phyloP scores from a whole-genome alignment of 2,113 vertebrate genomes.

The Brachionichthys hirsutus region DNA sequence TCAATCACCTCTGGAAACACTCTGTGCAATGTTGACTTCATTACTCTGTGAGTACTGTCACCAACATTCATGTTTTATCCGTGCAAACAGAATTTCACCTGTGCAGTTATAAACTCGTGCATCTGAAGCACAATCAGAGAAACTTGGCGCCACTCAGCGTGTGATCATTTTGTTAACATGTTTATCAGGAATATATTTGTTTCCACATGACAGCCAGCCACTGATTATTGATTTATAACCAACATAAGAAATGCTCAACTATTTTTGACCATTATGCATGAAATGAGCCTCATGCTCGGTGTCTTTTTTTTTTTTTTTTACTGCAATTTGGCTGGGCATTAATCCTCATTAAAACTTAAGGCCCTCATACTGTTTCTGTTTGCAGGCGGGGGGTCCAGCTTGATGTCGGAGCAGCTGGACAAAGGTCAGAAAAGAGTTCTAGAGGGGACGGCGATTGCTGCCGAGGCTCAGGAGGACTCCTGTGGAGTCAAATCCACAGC shows the following conservation, averaged over 20 bases:
- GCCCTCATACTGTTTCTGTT: conserved; percentile 12
- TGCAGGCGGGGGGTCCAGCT: conserved; percentile 28
- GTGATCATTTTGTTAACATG: too few species aligned
- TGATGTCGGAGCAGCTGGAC: conserved; percentile 11
- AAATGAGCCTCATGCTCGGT: not conserved
- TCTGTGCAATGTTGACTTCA: conserved; percentile 47
- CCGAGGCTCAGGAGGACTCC: conserved; percentile 35
- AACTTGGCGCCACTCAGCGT: too few species aligned
- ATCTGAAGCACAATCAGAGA: too few species aligned
- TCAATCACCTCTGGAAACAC: conserved; percentile 45
- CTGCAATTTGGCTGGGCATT: not conserved
- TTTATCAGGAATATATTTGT: not conserved
- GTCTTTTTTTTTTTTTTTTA: too few species aligned
- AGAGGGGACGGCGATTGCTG: conserved; percentile 38
- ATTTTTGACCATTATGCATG: conserved; percentile 1
- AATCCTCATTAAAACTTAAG: not conserved
- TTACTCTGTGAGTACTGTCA: conserved; percentile 62
- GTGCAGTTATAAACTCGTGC: not conserved
- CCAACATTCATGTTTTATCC: conserved; percentile 13
- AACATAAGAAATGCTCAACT: not conserved
- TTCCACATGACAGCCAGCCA: too few species aligned
- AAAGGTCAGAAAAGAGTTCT: conserved; percentile 5
- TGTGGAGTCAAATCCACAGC: conserved; percentile 1
- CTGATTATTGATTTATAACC: too few species aligned
- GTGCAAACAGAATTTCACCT: not conserved